Percentiles rank a stretch among this genome's conserved stretches.
Evolutionary conservation across 64 coral and sea anemone species (phyloP).

Genomic region (Dendronephthya gigantea): DNA sequence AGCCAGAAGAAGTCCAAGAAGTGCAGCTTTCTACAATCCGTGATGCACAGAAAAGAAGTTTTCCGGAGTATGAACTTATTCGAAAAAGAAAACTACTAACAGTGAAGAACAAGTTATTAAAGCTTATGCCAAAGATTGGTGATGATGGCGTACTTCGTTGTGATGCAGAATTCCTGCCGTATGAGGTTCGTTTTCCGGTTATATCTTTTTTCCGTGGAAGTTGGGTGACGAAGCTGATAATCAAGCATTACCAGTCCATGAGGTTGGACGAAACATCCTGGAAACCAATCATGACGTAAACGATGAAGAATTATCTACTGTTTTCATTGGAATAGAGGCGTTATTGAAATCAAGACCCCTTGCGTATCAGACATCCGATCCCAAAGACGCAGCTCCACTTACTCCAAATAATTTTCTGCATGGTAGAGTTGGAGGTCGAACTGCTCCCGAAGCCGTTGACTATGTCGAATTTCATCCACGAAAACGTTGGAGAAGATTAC

Average conservation of each 20-base stretch:
- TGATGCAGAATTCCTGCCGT: neutral
- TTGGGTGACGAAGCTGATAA: neutral
- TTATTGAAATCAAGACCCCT: neutral
- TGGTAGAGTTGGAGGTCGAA: neutral
- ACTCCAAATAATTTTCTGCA: constrained; percentile 5
- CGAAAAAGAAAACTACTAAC: neutral
- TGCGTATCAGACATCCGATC: neutral
- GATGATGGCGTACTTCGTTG: neutral
- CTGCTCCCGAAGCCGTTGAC: neutral
- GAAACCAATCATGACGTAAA: neutral
- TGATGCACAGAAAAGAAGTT: constrained; percentile 1
- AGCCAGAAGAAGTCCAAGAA: neutral
- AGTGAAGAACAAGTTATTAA: neutral
- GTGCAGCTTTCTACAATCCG: neutral
- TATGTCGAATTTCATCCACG: neutral
- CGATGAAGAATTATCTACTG: neutral
- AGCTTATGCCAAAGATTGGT: neutral
- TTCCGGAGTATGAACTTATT: neutral
- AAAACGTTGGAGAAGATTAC: neutral
- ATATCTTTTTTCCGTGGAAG: neutral
- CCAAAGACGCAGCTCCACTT: neutral
- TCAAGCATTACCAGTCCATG: neutral
- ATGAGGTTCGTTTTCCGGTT: neutral
- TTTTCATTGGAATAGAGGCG: neutral
- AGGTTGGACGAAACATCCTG: neutral